Evolutionary conservation across 2,113 vertebrate genomes (phyloP).

Genomic region (Aegithalos caudatus): DNA sequence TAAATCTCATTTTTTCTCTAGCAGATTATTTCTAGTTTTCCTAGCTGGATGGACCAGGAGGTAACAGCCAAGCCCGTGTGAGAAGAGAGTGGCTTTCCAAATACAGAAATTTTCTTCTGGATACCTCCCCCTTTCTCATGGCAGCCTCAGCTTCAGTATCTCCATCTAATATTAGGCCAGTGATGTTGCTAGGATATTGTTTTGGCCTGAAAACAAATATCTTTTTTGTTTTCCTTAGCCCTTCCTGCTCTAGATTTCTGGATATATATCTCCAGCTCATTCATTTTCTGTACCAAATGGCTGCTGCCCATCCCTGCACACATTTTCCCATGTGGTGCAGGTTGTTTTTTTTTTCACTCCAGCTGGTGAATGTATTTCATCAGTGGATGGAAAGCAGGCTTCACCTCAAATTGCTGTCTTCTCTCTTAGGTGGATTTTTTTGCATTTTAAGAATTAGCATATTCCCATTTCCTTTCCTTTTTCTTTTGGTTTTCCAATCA

Average conservation of each 20-base stretch:
- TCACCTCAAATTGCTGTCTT: neutral
- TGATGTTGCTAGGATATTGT: conserved; percentile 22
- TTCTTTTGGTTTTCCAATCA: neutral
- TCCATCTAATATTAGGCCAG: neutral
- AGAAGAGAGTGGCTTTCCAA: neutral
- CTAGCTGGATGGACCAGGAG: neutral
- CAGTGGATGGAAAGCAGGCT: neutral
- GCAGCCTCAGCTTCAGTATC: neutral
- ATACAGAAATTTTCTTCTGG: neutral
- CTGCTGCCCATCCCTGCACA: neutral
- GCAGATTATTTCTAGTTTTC: neutral
- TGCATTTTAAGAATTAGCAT: neutral
- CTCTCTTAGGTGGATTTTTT: neutral
- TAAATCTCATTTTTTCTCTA: neutral
- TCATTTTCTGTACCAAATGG: neutral
- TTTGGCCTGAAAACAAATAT: neutral
- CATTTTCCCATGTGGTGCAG: neutral
- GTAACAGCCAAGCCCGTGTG: neutral
- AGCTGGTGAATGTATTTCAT: neutral
- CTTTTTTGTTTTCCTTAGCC: neutral
- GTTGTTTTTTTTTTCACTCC: neutral
- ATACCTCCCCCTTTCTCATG: neutral
- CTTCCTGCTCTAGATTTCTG: neutral
- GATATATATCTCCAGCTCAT: neutral
- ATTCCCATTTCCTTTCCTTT: neutral